Percentiles rank a stretch among this genome's conserved stretches.
phyloP scores from a whole-genome alignment of 2,888 invertebrate genomes.

The Conops quadrifasciatus region DNA sequence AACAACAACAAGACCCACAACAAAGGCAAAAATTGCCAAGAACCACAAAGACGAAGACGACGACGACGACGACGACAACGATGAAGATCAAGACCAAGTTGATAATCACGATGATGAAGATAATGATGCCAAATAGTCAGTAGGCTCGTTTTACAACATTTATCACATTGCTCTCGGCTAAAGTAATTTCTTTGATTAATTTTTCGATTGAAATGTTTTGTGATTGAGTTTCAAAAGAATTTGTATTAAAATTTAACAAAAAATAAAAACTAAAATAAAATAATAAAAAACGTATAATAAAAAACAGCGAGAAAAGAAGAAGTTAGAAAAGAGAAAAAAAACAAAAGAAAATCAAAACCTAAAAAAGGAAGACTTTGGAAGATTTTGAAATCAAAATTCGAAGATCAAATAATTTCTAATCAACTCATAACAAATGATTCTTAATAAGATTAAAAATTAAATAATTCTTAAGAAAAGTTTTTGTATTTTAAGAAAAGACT shows the following conservation, averaged over 20 bases:
- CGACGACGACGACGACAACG: too few species aligned
- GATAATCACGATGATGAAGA: too few species aligned
- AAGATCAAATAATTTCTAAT: too few species aligned
- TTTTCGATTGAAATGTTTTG: background rate
- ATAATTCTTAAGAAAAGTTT: too few species aligned
- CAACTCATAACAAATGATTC: too few species aligned
- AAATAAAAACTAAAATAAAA: background rate
- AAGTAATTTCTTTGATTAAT: background rate
- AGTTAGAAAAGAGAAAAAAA: too few species aligned
- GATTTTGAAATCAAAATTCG: background rate
- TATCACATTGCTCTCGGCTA: background rate
- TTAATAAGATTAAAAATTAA: too few species aligned
- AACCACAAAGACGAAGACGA: too few species aligned
- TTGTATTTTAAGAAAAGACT: too few species aligned
- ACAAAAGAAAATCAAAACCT: background rate
- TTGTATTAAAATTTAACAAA: background rate
- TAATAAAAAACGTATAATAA: background rate
- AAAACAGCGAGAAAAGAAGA: background rate
- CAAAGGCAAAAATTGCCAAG: too few species aligned
- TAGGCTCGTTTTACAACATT: background rate
- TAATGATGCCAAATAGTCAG: too few species aligned
- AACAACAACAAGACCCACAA: background rate
- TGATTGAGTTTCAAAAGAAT: background rate
- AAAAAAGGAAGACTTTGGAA: background rate
- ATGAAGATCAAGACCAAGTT: too few species aligned